Base-by-base conservation (phyloP, 2,888 invertebrate genomes). In the Isotomurus palustris region DNA sequence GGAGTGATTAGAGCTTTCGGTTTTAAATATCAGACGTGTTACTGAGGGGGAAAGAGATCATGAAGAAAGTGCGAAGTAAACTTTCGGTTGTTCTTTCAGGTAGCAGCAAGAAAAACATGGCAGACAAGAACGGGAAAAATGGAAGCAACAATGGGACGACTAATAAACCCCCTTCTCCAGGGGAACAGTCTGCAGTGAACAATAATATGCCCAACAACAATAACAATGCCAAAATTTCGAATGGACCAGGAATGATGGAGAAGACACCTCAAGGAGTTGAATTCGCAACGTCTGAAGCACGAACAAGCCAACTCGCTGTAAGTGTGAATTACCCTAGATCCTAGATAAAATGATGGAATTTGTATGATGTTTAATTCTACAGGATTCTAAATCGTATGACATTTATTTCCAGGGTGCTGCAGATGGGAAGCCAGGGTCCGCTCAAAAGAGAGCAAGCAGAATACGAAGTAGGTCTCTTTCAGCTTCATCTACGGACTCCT, bases 401-500 rank as follows among this genome's bases (percentile, higher is more conserved):
- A 19, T 17, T 38, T 38, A 44, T 56, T 49, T 58, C 1, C 45
- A 62, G 62, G 61, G 63, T 14, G 45, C 50, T 27, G 62, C 64
- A 25, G 71, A 70, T 48, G 67, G 72, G 29, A 74, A 79, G 53
- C 77, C 79, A 72, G 85, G 88, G 2, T 85, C 89, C 64, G 89
- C 89, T 10, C 76, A 90, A 74, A 90, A 91, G 79, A 90, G 91
- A 75, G 85, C 90, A 17, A 89, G 87, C 70, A 82, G 92, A 52
- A 91, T 93, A 74, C 80, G 92, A 53, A 92, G 91, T 74, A 83
- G 94, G 62, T 93, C 93, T 0, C 79, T 93, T 24, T 94, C 94
- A 12, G 93, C 92, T 3, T 93, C 93, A 6, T 94, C 94, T 35
- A 91, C 91, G 53, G 94, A 94, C 76, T 93, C 93, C 22, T 94